Conservation (phyloP, 2,888 invertebrate species). For the Uropetala carovei region DNA sequence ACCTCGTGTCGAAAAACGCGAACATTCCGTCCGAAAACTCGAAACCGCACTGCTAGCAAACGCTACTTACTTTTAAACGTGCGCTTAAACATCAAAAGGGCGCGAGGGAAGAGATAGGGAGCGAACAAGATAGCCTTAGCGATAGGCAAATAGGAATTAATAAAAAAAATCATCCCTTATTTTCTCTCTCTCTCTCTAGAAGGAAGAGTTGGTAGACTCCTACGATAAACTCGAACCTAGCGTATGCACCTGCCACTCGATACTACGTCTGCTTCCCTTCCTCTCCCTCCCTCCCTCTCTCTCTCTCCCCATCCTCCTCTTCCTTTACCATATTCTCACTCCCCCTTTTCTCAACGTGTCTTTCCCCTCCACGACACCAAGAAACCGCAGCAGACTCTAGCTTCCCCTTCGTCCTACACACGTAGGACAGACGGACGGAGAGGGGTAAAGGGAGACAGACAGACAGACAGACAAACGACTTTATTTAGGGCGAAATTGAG, state of each 20-base stretch:
- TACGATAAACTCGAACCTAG: background rate
- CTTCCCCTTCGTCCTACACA: background rate
- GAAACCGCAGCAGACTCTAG: conserved; percentile 36
- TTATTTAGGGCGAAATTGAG: too few species aligned
- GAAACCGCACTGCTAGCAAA: background rate
- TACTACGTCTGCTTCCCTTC: conserved; percentile 13
- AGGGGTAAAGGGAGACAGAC: too few species aligned
- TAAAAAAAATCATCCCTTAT: background rate
- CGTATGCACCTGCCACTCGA: conserved; percentile 55
- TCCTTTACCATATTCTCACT: background rate
- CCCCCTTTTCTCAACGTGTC: background rate
- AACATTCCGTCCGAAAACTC: background rate
- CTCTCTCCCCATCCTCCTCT: background rate
- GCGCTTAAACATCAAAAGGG: background rate
- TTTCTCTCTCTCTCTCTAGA: background rate
- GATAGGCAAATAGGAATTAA: background rate
- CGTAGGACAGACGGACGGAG: too few species aligned
- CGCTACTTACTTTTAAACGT: background rate
- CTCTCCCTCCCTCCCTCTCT: background rate
- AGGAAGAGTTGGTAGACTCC: background rate
- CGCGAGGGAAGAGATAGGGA: background rate
- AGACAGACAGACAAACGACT: too few species aligned
- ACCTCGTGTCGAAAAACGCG: background rate
- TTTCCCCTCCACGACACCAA: too few species aligned
- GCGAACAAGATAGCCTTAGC: background rate